Conservation (phyloP, 1,140 invertebrate species). For the Dendroctonus ponderosae region DNA sequence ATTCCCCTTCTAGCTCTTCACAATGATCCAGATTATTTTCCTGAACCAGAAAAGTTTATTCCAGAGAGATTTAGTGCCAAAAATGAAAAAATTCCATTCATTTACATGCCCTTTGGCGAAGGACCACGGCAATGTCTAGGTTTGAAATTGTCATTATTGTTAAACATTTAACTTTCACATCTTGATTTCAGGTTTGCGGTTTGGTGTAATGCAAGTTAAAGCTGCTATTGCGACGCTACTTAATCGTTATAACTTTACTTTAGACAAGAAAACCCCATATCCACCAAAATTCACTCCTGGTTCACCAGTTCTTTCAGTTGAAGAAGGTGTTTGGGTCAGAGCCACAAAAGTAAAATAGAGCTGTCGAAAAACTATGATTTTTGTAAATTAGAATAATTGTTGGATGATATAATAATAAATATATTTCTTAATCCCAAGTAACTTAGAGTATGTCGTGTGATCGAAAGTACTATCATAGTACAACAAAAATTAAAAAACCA, state of each 20-base stretch:
- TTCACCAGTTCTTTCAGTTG: background rate
- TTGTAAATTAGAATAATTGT: no score
- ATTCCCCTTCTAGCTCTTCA: constrained; percentile 50
- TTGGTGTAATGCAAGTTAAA: constrained; percentile 14
- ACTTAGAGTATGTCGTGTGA: no score
- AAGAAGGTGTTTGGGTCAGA: constrained; percentile 10
- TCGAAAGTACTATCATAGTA: no score
- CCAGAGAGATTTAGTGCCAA: constrained; percentile 52
- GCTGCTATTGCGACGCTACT: constrained; percentile 5
- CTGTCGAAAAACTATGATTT: no score
- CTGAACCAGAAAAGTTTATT: constrained; percentile 56
- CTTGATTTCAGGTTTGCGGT: constrained; percentile 2
- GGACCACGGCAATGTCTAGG: constrained; percentile 54
- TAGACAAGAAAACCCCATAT: constrained; percentile 2
- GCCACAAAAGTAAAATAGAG: background rate
- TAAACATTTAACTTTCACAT: background rate
- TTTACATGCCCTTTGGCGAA: constrained; percentile 56
- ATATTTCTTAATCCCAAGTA: no score
- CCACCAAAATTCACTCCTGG: constrained; percentile 2
- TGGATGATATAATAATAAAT: no score
- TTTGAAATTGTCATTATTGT: background rate
- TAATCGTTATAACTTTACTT: constrained; percentile 9
- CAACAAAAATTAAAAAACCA: no score
- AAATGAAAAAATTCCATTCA: constrained; percentile 43
- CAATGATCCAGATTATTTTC: constrained; percentile 53